Conservation (phyloP, 1,140 invertebrate genomes). For the Coenobita brevimanus region DNA sequence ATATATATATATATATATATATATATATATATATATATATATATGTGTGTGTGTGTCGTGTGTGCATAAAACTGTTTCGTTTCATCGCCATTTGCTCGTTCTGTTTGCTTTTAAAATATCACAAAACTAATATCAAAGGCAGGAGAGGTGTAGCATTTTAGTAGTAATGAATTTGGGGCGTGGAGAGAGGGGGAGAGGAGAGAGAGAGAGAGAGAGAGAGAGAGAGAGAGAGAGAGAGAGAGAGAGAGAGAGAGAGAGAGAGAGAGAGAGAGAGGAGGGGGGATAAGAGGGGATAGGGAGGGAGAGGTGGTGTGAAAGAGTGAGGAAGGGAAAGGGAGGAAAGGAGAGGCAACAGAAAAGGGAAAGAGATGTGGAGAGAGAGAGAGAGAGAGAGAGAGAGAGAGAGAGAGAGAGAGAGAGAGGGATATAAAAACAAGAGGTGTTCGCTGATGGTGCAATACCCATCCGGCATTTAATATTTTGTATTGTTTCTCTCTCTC, state of each 20-base stretch:
- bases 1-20: not conserved
- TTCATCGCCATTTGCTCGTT: not conserved
- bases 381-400: not conserved
- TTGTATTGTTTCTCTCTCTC: too few species aligned
- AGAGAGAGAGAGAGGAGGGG: slow-evolving; percentile 22
- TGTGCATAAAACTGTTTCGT: slow-evolving; percentile 8
- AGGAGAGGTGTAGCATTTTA: slow-evolving; percentile 18
- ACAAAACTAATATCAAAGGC: slow-evolving; percentile 31
- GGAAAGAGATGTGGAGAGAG: slow-evolving; percentile 10
- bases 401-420: slow-evolving; percentile 16
- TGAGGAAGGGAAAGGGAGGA: slow-evolving; percentile 13
- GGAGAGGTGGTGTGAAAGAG: not conserved
- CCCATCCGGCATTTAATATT: too few species aligned
- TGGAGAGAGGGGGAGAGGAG: not conserved
- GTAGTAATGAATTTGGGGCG: slow-evolving; percentile 8
- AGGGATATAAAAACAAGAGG: slow-evolving; percentile 3
- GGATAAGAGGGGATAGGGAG: not conserved
- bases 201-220: not conserved
- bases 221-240: slow-evolving; percentile 15
- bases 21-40: slow-evolving; percentile 3
- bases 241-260: slow-evolving; percentile 30
- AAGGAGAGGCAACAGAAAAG: not conserved
- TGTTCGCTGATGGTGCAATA: too few species aligned
- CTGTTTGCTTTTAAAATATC: slow-evolving; percentile 5
- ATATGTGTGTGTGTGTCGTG: not conserved